Evolutionary conservation across 2,888 invertebrate genomes (phyloP), one percentile per base, ranked within the genome.

Genomic region (Microlaimidae sp.): DNA sequence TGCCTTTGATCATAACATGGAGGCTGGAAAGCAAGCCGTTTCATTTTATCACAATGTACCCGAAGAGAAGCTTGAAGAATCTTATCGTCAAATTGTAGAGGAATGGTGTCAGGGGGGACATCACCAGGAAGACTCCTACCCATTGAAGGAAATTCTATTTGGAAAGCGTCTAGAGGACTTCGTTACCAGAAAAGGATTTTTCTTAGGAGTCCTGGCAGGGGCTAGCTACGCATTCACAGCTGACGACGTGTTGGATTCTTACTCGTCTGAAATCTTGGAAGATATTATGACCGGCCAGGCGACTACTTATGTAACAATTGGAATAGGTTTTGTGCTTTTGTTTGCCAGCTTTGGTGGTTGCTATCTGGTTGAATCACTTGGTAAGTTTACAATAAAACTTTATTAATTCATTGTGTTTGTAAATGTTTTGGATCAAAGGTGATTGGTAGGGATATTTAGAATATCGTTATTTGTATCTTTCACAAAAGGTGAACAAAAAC

Each of bases 161-260:
- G 32, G 10, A 32, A 32, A 32, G 32, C 7, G 32, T 7, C 64
- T 3, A 24, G 43, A 43, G 43, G 52, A 49, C 4, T 19, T 5
- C 1, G n/a, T 55, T 1, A 57, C 61, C 0, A 58, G 62, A 55
- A 62, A 64, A 55, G 64, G 65, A 1, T 60, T 65, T 46, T 21
- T 61, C 13, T 61, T 66, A 13, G 66, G 66, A 25, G 59, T 60
- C 5, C 52, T 61, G 21, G 66, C 66, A 7, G 65, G 63, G 1
- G 55, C 61, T 13, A 62, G 62, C 3, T 66, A 64, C 49, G 61
- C 64, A 1, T 66, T 65, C 56, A 66, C 66, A 1, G 66, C 62
- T 2, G 66, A 66, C 49, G 66, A 66, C 46, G 57, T 66, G 25
- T 61, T 66, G 49, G 66, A 66, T 49, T 66, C 66, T 5, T 66